Base-by-base conservation (phyloP, 37 sponge, comb jelly and placozoan genomes). In the Halichondria panicea region DNA sequence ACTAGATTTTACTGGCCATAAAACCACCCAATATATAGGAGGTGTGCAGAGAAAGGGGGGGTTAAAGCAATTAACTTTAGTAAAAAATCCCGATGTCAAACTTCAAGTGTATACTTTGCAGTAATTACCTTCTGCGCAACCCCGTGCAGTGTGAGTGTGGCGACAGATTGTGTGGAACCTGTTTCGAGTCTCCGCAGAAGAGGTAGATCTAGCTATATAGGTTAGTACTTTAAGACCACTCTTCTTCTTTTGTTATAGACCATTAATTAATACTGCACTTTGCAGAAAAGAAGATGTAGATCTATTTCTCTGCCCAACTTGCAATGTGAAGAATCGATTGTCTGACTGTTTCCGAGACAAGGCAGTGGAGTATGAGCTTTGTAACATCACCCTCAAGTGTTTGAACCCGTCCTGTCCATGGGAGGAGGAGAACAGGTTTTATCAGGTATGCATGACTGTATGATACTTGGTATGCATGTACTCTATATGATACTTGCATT, bases 111-210 rank as follows among this genome's bases (percentile, higher is more conserved):
- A 35, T 48, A 1, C 40, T 32, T 31, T 79, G 85, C 57, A 68
- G 33, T 52, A 42, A 43, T 34, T 75, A 70, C 32, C 71, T 89
- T 44, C 54, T 80, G 28, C 22, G 37, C 27, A 53, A 21, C 18
- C 76, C 90, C 28, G 54, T 66, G 27, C 90, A 89, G 57, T 55
- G 83, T 27, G 13, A 39, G 15, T 89, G 90, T 41, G 90, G 90
- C 15, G 73, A 79, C 44, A 37, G 85, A 42, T 40, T 79, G 21
- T 84, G 85, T 33, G 59, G 71, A 31, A 15, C 45, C 25, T 84
- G 81, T 58, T 80, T 70, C 81, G 22, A 67, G 25, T 38, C 39
- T 1, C 30, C 56, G 22, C 61, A 45, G 48, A 48, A 28, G 6
- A 76, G 67, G 88, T 72, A 39, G n/a, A n/a, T n/a, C n/a, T n/a